These are phyloP conservation scores for Monoplex corrugatus DNA, from an alignment of 2,888 invertebrate genomes.

Conservation along the genomic window DNA sequence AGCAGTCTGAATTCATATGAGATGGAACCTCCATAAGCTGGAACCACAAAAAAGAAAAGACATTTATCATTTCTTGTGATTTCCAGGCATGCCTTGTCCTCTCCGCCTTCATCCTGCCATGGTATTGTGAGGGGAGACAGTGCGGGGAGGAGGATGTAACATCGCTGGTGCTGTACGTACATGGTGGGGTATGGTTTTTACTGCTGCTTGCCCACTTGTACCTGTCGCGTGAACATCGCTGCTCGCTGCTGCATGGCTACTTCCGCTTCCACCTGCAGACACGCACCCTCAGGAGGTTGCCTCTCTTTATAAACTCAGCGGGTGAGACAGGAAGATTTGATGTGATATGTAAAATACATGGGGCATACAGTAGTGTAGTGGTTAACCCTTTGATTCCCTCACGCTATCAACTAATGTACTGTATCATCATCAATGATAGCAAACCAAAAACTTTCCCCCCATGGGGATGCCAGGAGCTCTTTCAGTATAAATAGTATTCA, in stretches of 20 bases:
- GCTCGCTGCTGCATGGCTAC: conserved; percentile 72
- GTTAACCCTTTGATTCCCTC: neutral
- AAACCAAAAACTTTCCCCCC: too few species aligned
- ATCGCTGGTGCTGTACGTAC: conserved; percentile 68
- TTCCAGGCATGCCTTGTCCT: conserved; percentile 67
- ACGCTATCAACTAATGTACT: neutral
- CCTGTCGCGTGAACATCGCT: conserved; percentile 69
- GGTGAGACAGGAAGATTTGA: conserved; percentile 54
- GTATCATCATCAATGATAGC: too few species aligned
- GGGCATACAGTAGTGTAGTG: conserved; percentile 13
- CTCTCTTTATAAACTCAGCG: conserved; percentile 71
- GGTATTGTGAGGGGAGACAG: conserved; percentile 39
- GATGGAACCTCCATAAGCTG: too few species aligned
- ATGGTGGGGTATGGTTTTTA: conserved; percentile 73
- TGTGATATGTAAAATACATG: too few species aligned
- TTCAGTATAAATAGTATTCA: too few species aligned
- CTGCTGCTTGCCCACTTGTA: conserved; percentile 69
- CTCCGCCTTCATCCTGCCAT: conserved; percentile 66
- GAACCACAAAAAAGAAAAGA: too few species aligned
- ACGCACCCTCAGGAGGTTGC: conserved; percentile 68
- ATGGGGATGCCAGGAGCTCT: too few species aligned
- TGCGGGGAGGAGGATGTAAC: conserved; percentile 59
- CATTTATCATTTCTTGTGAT: too few species aligned
- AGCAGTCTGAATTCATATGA: too few species aligned
- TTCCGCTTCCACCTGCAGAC: conserved; percentile 75